These are phyloP conservation scores for Sphaerolaimus hirsutus DNA, from an alignment of 2,888 invertebrate species.

Conservation along the genomic window DNA sequence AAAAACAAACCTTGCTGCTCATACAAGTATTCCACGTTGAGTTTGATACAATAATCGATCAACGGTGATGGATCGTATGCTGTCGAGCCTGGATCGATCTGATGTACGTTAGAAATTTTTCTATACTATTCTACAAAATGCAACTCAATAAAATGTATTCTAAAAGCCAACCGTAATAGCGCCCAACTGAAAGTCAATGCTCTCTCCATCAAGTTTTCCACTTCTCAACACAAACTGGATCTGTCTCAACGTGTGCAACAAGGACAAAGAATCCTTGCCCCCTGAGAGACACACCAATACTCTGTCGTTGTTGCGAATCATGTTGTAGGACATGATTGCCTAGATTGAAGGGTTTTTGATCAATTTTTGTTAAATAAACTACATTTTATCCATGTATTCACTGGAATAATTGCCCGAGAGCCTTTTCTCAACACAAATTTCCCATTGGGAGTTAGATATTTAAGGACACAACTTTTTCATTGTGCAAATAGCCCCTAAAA, in stretches of 20 bases:
- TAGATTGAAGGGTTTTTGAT: no score
- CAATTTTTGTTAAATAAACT: no score
- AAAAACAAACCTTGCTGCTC: conserved; percentile 39
- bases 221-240: neutral
- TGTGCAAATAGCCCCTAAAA: no score
- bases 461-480: no score
- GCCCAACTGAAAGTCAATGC: neutral
- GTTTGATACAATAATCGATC: conserved; percentile 46
- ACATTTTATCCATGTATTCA: no score
- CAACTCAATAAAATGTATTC: no score
- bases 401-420: no score
- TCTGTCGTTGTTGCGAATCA: conserved; percentile 57
- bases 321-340: conserved; percentile 54
- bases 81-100: conserved; percentile 43
- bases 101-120: no score
- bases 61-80: conserved; percentile 40
- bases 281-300: conserved; percentile 62
- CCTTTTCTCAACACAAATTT: no score
- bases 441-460: no score
- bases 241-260: conserved; percentile 57
- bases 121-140: no score
- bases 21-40: conserved; percentile 50
- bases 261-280: conserved; percentile 54
- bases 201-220: neutral
- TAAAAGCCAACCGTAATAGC: neutral